Base-by-base conservation (phyloP, 2,888 invertebrate species). In the Cartodere bifasciata region DNA sequence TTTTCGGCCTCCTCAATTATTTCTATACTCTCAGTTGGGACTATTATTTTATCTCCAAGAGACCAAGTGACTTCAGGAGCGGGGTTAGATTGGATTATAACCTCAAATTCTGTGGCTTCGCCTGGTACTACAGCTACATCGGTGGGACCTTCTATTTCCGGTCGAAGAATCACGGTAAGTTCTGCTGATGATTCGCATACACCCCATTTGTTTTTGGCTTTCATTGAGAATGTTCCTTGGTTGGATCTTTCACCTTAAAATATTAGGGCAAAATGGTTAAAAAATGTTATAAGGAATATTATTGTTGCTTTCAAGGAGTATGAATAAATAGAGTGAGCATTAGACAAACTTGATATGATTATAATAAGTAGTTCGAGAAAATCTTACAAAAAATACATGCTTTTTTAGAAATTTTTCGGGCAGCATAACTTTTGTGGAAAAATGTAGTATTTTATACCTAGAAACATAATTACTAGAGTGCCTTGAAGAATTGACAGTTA, bases 11-110 rank as follows among this genome's bases (percentile, higher is more conserved):
- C 76, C 39, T 71, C 72, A 1, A 68, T 60, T 26, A 75, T 65
- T n/a, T 68, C 67, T 38, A 68, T 63, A 34, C 64, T 65, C 2
- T 68, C 65, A 6, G 68, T 67, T 1, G 70, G 65, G 43, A 71
- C 64, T 33, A 81, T 63, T 13, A 68, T 65, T 35, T 69, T 63
- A 9, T 72, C 76, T 42, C 77, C 73, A 52, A 74, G 78, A 36
- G 65, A 67, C 91, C 92, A 95, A 44, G 80, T 73, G 2, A 97
- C 74, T 42, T 80, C 80, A 2, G 95, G 88, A 40, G 79, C 73
- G 0, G 97, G 97, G 58, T 88, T 88, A 13, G 92, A 90, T 45
- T 78, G 76, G 2, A 95, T 75, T 23, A 79, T 70, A 17, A 82
- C 84, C 44, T 81, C 74, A 54, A 95, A 79, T 37, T 74, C 72